Conservation (phyloP, 2,113 vertebrate genomes). For the Corapipo altera region DNA sequence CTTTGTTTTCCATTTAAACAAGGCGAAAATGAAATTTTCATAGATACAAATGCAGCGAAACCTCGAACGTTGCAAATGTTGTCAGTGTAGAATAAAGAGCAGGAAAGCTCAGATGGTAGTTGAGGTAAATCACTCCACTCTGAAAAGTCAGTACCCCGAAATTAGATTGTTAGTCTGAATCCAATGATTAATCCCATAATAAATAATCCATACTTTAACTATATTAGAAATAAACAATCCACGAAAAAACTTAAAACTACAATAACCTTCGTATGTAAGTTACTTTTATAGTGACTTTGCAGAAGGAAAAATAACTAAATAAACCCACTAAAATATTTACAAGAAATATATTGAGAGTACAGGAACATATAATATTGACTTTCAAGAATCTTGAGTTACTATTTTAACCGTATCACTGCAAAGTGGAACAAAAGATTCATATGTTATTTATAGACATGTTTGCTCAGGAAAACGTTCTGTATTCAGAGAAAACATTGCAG, state of each 20-base stretch:
- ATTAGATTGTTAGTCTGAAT: neutral
- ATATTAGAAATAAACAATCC: neutral
- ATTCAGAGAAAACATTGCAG: neutral
- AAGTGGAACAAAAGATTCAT: neutral
- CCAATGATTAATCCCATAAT: neutral
- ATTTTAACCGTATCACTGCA: neutral
- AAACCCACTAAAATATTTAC: neutral
- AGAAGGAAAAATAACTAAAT: neutral
- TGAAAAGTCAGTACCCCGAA: neutral
- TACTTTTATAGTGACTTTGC: neutral
- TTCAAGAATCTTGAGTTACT: neutral
- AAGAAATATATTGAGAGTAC: neutral
- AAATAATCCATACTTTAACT: neutral
- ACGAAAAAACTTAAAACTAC: neutral
- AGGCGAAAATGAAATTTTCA: neutral
- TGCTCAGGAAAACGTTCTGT: neutral
- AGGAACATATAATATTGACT: neutral
- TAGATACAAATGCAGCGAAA: neutral
- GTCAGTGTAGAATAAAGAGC: neutral
- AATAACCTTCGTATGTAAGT: neutral
- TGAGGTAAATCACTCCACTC: neutral
- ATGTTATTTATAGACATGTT: neutral
- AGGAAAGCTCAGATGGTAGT: neutral
- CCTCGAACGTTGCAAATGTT: neutral
- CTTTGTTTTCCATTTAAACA: constrained; percentile 27